Conservation (phyloP, 2,888 invertebrate genomes). For the Mimachlamys varia region DNA sequence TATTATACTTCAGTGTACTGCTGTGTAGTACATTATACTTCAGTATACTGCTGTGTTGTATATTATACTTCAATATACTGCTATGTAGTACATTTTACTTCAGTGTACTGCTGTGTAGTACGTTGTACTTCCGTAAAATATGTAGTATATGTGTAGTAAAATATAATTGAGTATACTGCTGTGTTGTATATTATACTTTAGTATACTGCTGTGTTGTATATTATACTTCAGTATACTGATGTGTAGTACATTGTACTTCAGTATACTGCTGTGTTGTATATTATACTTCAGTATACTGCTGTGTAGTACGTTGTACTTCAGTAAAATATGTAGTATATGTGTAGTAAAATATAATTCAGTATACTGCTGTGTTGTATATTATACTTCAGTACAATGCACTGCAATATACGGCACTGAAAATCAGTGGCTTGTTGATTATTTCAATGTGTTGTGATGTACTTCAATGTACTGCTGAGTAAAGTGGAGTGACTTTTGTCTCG, state of each 20-base stretch:
- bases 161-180: not conserved
- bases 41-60: not conserved
- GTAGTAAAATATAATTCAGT: not conserved
- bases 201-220: not conserved
- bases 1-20: not conserved
- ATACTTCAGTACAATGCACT: not conserved
- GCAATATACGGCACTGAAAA: not conserved
- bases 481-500: too few species aligned
- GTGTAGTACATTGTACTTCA: not conserved
- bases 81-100: too few species aligned
- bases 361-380: not conserved
- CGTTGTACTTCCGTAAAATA: not conserved
- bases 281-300: not conserved
- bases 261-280: not conserved
- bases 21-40: not conserved
- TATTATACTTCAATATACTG: not conserved
- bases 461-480: too few species aligned
- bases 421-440: not conserved
- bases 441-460: not conserved
- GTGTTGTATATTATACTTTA: not conserved
- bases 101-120: not conserved
- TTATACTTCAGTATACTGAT: not conserved
- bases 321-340: not conserved
- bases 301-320: not conserved
- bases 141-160: not conserved